A percentile compares a stretch with the other conserved stretches of the same genome.
These are phyloP conservation scores for Pseudorhombus dupliciocellatus DNA, from an alignment of 2,113 vertebrate genomes.

Conservation along the genomic window DNA sequence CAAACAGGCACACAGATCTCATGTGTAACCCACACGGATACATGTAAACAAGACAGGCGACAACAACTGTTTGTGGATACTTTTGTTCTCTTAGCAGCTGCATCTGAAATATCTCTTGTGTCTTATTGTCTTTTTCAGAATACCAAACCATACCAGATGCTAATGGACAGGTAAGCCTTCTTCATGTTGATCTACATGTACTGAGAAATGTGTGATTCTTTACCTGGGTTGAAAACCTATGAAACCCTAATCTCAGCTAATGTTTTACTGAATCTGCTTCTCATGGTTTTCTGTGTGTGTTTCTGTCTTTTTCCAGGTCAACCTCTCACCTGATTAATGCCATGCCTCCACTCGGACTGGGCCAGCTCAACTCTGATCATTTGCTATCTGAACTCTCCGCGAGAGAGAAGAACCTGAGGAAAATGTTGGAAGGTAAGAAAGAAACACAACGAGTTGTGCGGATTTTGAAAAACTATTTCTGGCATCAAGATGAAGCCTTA, in stretches of 20 bases:
- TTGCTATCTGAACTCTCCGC: slow-evolving; percentile 92
- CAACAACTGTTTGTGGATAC: background rate
- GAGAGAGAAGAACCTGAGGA: slow-evolving; percentile 93
- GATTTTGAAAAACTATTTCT: background rate
- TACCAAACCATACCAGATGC: slow-evolving; percentile 97
- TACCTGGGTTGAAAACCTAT: background rate
- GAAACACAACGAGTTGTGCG: background rate
- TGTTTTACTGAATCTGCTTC: background rate
- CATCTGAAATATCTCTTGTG: background rate
- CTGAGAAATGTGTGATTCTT: no score
- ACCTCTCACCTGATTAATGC: slow-evolving; percentile 88
- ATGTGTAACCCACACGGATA: no score
- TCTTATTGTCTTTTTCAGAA: slow-evolving; percentile 83
- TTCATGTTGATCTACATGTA: no score
- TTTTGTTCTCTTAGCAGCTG: background rate
- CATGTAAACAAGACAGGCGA: no score
- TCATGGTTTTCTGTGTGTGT: background rate
- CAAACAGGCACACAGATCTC: no score
- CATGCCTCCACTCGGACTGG: slow-evolving; percentile 90
- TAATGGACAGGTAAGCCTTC: slow-evolving; percentile 93
- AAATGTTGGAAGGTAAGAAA: slow-evolving; percentile 90
- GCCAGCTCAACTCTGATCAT: slow-evolving; percentile 94
- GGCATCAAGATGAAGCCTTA: background rate
- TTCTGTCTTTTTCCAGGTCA: slow-evolving; percentile 79
- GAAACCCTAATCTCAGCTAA: background rate